phyloP scores from a whole-genome alignment of 2,113 vertebrate genomes.

The Cyprinus carpio region DNA sequence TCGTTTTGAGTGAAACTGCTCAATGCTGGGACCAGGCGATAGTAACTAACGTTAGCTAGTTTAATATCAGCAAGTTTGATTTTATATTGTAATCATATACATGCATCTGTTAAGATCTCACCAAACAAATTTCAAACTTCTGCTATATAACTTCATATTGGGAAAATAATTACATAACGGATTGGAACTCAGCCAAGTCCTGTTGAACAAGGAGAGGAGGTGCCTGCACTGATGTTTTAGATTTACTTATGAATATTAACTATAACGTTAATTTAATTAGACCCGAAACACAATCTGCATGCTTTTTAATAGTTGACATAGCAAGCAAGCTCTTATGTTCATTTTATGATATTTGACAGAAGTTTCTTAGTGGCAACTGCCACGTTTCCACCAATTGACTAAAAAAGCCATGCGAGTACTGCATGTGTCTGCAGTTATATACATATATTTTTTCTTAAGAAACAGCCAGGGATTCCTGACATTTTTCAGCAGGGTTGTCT shows the following conservation, averaged over 20 bases:
- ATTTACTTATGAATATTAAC: not conserved
- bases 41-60: not conserved
- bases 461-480: not conserved
- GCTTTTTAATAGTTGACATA: not conserved
- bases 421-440: not conserved
- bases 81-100: not conserved
- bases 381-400: not conserved
- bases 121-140: not conserved
- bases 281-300: not conserved
- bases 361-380: not conserved
- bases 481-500: not conserved
- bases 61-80: not conserved
- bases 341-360: not conserved
- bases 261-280: not conserved
- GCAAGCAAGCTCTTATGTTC: not conserved
- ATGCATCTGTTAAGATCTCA: not conserved
- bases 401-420: not conserved
- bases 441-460: not conserved
- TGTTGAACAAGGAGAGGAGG: not conserved
- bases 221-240: not conserved
- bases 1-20: not conserved
- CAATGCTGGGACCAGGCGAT: not conserved
- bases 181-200: not conserved
- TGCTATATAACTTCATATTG: not conserved
- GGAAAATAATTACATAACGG: slow-evolving; percentile 11